Conservation (phyloP, 2,797 vertebrate species). For the Agapornis canus region DNA sequence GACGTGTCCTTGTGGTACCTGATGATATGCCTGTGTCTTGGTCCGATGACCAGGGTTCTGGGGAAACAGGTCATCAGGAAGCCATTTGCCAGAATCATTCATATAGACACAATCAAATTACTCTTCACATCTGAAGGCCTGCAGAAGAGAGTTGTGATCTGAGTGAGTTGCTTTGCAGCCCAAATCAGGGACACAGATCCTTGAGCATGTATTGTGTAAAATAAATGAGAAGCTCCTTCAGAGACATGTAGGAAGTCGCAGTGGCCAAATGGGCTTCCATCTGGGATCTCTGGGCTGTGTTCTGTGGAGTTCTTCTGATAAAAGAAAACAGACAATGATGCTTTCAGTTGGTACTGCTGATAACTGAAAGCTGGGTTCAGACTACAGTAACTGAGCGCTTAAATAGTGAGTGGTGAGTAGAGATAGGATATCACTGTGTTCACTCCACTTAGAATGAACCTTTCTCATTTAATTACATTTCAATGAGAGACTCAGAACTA, state of each 20-base stretch:
- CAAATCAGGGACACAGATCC: background rate
- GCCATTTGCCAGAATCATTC: background rate
- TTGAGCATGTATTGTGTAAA: background rate
- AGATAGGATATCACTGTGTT: background rate
- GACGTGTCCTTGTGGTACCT: rapidly evolving
- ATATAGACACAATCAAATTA: background rate
- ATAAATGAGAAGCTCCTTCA: background rate
- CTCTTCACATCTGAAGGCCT: background rate
- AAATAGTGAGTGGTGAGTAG: background rate
- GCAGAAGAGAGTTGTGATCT: background rate
- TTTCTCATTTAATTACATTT: background rate
- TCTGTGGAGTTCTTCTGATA: background rate
- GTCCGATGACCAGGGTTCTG: background rate
- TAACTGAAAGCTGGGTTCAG: background rate
- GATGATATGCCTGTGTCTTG: background rate
- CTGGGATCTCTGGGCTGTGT: background rate
- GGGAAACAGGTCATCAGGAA: background rate
- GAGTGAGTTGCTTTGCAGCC: background rate
- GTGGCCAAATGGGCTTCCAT: background rate
- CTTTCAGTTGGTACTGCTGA: background rate
- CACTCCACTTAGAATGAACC: background rate
- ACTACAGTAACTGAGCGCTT: background rate
- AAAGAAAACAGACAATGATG: background rate
- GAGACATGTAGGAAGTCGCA: background rate
- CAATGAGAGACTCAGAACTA: background rate